A percentile compares a stretch with the other conserved stretches of the same genome.
phyloP scores from a whole-genome alignment of 1,140 invertebrate genomes.

The Cheumatopsyche charites region DNA sequence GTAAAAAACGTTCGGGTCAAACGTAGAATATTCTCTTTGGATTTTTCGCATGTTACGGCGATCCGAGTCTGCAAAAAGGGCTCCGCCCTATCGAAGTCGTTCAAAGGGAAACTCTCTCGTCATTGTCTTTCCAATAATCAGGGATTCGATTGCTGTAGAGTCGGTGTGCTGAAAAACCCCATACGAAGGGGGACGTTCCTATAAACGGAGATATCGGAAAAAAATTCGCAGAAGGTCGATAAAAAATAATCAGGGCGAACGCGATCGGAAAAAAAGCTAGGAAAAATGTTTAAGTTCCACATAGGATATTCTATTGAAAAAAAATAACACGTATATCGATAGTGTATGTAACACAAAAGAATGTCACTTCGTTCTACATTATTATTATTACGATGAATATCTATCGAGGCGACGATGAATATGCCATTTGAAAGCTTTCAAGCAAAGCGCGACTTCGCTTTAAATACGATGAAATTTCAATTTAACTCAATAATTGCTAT shows the following conservation, averaged over 20 bases:
- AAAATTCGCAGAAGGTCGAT: slow-evolving; percentile 4
- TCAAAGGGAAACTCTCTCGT: slow-evolving; percentile 11
- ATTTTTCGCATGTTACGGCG: neutral
- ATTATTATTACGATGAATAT: neutral
- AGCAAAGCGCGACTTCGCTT: too few species aligned
- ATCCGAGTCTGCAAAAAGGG: neutral
- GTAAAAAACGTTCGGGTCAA: neutral
- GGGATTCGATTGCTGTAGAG: slow-evolving; percentile 12
- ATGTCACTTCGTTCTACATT: slow-evolving; percentile 14
- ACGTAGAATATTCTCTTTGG: slow-evolving; percentile 4
- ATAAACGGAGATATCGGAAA: slow-evolving; percentile 6
- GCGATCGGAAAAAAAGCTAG: neutral
- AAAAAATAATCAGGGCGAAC: slow-evolving; percentile 20
- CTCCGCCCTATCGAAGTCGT: neutral
- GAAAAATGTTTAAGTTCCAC: neutral
- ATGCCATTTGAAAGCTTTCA: neutral
- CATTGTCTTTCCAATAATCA: slow-evolving; percentile 28
- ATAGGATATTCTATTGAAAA: too few species aligned
- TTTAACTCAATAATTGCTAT: too few species aligned
- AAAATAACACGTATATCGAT: too few species aligned
- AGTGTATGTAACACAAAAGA: neutral
- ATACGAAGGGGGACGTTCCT: neutral
- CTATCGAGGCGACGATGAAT: neutral
- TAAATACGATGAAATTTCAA: neutral
- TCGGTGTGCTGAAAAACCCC: slow-evolving; percentile 1